A percentile compares a stretch with the other conserved stretches of the same genome.
Conservation (phyloP, 92 coral and sea anemone genomes). For the Palythoa grandiflora region DNA sequence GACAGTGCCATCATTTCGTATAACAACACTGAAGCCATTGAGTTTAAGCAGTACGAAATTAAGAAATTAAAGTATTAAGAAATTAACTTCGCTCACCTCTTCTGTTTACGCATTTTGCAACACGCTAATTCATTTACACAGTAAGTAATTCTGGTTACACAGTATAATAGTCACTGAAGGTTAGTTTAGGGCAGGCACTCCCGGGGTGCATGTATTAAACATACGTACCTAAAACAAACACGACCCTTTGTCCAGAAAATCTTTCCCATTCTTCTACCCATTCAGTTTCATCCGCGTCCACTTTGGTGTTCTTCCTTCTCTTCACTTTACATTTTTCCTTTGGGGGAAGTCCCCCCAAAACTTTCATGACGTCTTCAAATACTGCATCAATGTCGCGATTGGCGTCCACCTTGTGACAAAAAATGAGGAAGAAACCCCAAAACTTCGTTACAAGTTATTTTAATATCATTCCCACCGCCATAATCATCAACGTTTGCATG, state of each 20-base stretch:
- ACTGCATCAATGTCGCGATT: constrained; percentile 84
- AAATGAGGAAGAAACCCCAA: neutral
- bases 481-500: too few species aligned
- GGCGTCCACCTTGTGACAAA: constrained; percentile 78
- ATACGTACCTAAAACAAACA: constrained; percentile 86
- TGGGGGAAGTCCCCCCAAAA: constrained; percentile 85
- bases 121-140: too few species aligned
- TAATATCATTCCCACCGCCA: too few species aligned
- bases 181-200: neutral
- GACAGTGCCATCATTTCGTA: too few species aligned
- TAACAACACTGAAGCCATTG: too few species aligned
- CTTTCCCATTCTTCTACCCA: constrained; percentile 78
- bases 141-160: neutral
- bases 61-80: too few species aligned
- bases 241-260: constrained; percentile 90
- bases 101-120: too few species aligned
- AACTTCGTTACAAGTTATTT: too few species aligned
- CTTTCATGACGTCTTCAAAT: constrained; percentile 71
- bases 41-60: too few species aligned
- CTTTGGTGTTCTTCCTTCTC: constrained; percentile 65
- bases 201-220: neutral
- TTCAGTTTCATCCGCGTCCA: constrained; percentile 48
- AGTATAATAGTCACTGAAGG: neutral
- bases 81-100: too few species aligned
- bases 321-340: constrained; percentile 70